phyloP scores from a whole-genome alignment of 2,113 vertebrate genomes.

The Pampusana beccarii region DNA sequence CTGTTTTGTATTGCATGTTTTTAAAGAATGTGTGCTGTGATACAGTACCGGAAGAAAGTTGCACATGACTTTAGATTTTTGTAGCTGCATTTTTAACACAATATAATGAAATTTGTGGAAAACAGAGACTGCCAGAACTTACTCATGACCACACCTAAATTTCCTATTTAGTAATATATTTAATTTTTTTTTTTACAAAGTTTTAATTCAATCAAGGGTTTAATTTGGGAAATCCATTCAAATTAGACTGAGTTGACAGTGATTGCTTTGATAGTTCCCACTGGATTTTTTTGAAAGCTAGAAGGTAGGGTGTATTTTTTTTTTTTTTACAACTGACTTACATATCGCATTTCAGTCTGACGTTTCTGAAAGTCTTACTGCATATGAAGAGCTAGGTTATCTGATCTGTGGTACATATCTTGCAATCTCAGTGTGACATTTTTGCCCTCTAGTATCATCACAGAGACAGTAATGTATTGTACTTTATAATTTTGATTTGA shows the following conservation, averaged over 20 bases:
- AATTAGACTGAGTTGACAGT: neutral
- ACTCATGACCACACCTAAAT: neutral
- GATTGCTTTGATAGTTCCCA: neutral
- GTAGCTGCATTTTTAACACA: neutral
- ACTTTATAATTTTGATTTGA: neutral
- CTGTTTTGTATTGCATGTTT: neutral
- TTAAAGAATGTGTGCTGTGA: rapidly evolving
- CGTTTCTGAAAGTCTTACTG: neutral
- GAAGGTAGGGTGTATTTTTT: neutral
- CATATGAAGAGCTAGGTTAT: neutral
- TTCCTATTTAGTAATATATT: neutral
- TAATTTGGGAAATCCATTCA: neutral
- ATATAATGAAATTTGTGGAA: neutral
- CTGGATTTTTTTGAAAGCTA: neutral
- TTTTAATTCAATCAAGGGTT: neutral
- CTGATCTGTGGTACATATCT: neutral
- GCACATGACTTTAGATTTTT: neutral
- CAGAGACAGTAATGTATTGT: neutral
- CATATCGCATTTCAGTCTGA: neutral
- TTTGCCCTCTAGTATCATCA: neutral
- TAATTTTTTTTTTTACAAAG: neutral
- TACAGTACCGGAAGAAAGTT: neutral
- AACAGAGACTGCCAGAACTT: neutral
- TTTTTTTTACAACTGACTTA: neutral
- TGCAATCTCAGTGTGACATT: neutral